Conservation (phyloP, 2,113 vertebrate genomes). For the Andinoacara biseriatus region DNA sequence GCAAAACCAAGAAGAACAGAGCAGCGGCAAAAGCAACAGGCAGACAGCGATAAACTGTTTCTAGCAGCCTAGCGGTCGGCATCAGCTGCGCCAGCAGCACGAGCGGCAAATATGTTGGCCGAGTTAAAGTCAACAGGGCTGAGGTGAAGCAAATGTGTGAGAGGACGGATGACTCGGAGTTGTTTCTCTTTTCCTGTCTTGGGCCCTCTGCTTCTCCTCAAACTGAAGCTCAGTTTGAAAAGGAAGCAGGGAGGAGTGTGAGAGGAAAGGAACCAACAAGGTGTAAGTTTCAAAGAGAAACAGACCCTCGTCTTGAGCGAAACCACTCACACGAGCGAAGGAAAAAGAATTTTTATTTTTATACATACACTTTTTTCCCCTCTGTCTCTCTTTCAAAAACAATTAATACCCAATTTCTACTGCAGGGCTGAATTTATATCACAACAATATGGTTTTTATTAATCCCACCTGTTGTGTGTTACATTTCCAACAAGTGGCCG, state of each 20-base stretch:
- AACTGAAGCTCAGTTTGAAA: not conserved
- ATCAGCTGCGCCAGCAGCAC: slow-evolving; percentile 51
- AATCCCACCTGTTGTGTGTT: not conserved
- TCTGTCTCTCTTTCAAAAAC: not conserved
- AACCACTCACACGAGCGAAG: slow-evolving; percentile 13
- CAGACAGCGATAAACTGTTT: slow-evolving; percentile 44
- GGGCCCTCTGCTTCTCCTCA: not conserved
- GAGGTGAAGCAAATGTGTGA: slow-evolving; percentile 51
- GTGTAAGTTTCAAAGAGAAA: slow-evolving; percentile 47
- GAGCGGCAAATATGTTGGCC: slow-evolving; percentile 41
- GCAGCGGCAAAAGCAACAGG: slow-evolving; percentile 63
- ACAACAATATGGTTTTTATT: not conserved
- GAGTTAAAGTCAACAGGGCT: slow-evolving; percentile 56
- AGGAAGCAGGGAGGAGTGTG: not conserved
- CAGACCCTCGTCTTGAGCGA: slow-evolving; percentile 43
- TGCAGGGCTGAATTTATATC: slow-evolving; percentile 2
- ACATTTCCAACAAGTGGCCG: not conserved
- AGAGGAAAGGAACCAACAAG: slow-evolving; percentile 17
- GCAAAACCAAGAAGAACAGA: slow-evolving; percentile 77
- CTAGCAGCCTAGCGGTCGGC: slow-evolving; percentile 42
- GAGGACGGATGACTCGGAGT: slow-evolving; percentile 3
- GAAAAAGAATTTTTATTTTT: not conserved
- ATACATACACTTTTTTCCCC: too few relatives aligned
- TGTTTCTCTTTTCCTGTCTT: not conserved
- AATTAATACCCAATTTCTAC: slow-evolving; percentile 29